A percentile compares a stretch with the other conserved stretches of the same genome.
phyloP scores from a whole-genome alignment of 2,797 vertebrate genomes.

The Dicrostonyx torquatus region DNA sequence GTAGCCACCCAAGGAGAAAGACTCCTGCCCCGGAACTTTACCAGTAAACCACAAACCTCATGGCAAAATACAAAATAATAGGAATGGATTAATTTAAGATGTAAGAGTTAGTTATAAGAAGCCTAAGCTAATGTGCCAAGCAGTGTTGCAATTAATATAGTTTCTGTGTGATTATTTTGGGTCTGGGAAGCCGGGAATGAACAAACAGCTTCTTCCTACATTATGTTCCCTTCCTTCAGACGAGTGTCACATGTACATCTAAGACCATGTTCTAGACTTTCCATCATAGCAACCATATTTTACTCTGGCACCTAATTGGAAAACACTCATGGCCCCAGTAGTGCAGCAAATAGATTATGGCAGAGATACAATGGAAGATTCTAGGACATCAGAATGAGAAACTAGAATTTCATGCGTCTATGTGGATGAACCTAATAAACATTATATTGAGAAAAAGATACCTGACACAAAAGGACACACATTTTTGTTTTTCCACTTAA shows the following conservation, averaged over 20 bases:
- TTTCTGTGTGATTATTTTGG: too few relatives aligned
- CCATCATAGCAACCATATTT: neutral
- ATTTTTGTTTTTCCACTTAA: neutral
- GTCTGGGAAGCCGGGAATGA: too few relatives aligned
- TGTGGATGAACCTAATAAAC: neutral
- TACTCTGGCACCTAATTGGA: neutral
- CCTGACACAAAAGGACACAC: rapidly evolving
- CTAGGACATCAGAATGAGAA: neutral
- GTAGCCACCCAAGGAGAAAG: too few relatives aligned
- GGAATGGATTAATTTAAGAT: too few relatives aligned
- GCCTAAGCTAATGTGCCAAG: too few relatives aligned
- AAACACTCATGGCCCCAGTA: neutral
- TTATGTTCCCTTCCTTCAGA: neutral
- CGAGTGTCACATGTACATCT: neutral
- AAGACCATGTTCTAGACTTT: neutral
- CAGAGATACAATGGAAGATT: neutral
- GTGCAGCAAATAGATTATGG: neutral
- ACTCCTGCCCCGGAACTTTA: too few relatives aligned
- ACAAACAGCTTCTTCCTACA: too few relatives aligned
- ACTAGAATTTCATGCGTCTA: neutral
- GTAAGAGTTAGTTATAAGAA: too few relatives aligned
- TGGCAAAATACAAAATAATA: too few relatives aligned
- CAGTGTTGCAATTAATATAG: too few relatives aligned
- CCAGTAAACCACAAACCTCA: too few relatives aligned
- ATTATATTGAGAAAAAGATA: neutral